Evolutionary conservation across 1,140 invertebrate species (phyloP), one percentile per base, ranked within the genome.

Genomic region (Orchestia grillus): DNA sequence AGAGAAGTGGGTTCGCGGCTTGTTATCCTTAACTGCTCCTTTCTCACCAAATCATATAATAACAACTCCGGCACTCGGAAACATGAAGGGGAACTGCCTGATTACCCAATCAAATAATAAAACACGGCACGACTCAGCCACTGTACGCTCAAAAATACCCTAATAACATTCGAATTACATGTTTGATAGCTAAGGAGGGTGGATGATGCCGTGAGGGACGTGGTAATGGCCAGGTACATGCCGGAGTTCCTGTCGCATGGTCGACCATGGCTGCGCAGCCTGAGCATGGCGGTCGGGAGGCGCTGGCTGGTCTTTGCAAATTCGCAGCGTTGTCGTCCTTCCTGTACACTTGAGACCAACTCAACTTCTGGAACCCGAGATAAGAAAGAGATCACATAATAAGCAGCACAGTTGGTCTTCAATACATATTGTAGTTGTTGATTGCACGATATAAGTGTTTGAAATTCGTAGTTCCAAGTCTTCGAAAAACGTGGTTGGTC

Each of bases 31-130:
- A 94, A 94, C 44, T 94, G 92, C 92, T 94, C 44, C 92, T 94
- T 94, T 94, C 92, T 94, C 92, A 94, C 92, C 92, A 94, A 94
- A 94, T 94, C 92, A 94, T 94, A 47, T 94, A 94, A 94, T 94
- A 47, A 94, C 92, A 94, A n/a, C 36, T n/a, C 11, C 36, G 44
- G 41, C 4, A 16, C 92, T 45, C 43, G 43, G 44, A 94, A 94
- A 94, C 92, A 94, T 47, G 92, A 40, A 94, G 43, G 44, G 92
- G 92, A 94, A 94, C 92, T 94, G 44, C 92, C 92, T 94, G 92
- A 94, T 94, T 94, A 94, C 44, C 92, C 92, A 44, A 94, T 94
- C 92, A 94, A 94, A 94, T 94, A 94, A 94, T 94, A 94, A 94
- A 94, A 94, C 92, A 94, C 92, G 16, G 92, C 92, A 94, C 92